These are phyloP conservation scores for Anguilla japonica DNA, from an alignment of 2,113 vertebrate genomes.

Conservation along the genomic window DNA sequence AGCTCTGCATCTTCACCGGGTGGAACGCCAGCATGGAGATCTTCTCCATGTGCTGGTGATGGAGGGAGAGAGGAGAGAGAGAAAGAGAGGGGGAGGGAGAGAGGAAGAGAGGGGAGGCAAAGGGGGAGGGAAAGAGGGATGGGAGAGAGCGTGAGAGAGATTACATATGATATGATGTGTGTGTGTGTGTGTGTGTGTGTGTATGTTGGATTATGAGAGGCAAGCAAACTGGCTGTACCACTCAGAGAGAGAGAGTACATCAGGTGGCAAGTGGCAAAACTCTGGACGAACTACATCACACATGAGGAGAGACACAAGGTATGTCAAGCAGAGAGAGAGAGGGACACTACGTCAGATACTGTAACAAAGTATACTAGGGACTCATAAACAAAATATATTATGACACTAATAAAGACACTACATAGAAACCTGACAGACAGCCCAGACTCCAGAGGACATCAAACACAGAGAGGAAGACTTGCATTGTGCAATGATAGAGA, in stretches of 20 bases:
- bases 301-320: too few relatives aligned
- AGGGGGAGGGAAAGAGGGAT: too few relatives aligned
- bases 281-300: too few relatives aligned
- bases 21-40: conserved; percentile 93
- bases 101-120: background rate
- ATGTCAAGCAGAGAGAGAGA: too few relatives aligned
- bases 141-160: background rate
- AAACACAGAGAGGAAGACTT: too few relatives aligned
- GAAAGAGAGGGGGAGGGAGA: too few relatives aligned
- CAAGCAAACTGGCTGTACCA: background rate
- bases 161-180: background rate
- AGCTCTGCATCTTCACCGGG: conserved; percentile 96
- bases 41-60: conserved; percentile 86
- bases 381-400: too few relatives aligned
- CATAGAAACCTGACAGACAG: background rate
- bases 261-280: background rate
- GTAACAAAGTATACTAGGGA: too few relatives aligned
- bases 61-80: background rate
- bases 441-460: too few relatives aligned
- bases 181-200: background rate
- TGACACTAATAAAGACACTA: background rate
- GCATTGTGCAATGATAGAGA: too few relatives aligned
- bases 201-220: background rate
- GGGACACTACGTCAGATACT: too few relatives aligned
- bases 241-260: background rate